Conservation (phyloP, 2,888 invertebrate species). For the Siphlonurus alternatus region DNA sequence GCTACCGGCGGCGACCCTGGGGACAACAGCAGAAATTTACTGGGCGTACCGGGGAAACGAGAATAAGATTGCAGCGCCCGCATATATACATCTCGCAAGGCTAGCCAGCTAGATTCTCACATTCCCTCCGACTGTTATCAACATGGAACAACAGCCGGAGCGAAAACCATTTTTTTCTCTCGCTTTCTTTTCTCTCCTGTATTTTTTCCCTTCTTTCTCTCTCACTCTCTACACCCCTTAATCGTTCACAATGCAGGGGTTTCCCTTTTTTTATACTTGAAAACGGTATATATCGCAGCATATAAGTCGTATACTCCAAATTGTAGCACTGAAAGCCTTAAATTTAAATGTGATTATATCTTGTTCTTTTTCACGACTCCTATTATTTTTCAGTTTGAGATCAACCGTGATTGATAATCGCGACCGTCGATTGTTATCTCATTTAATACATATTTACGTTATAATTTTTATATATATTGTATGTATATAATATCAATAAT, state of each 20-base stretch:
- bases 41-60: background rate
- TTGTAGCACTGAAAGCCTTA: background rate
- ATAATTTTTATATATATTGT: no score
- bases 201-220: background rate
- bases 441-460: no score
- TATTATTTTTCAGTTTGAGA: no score
- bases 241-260: background rate
- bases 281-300: background rate
- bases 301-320: no score
- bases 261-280: background rate
- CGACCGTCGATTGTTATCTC: no score
- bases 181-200: constrained; percentile 7
- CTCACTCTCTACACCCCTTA: background rate
- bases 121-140: background rate
- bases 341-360: background rate
- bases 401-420: no score
- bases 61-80: background rate
- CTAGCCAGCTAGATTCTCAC: no score
- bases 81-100: background rate
- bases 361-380: background rate
- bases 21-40: background rate
- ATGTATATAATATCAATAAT: no score
- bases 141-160: background rate
- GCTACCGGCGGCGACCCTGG: background rate
- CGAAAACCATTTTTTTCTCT: constrained; percentile 2